These are phyloP conservation scores for Tupaia tana DNA, from an alignment of 2,113 vertebrate species.

Conservation along the genomic window DNA sequence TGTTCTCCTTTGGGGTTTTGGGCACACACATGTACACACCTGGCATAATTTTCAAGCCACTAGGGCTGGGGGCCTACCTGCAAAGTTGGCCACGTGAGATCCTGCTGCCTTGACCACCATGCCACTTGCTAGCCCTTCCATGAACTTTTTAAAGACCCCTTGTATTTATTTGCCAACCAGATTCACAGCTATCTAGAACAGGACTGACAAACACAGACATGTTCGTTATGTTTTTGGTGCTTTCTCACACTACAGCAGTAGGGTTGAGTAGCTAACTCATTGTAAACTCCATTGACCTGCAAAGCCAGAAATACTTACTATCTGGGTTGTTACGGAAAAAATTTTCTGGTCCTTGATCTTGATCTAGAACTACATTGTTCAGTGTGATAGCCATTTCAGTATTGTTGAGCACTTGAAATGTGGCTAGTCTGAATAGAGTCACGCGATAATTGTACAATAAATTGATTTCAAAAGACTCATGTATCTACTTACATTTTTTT, in stretches of 20 bases:
- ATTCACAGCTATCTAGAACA: background rate
- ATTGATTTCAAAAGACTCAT: conserved; percentile 7
- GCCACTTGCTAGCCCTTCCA: no score
- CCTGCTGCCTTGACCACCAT: no score
- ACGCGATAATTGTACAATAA: background rate
- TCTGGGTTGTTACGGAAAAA: background rate
- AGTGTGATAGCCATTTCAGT: background rate
- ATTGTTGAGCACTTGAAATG: background rate
- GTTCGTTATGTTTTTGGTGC: background rate
- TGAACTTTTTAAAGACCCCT: no score
- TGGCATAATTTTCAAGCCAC: no score
- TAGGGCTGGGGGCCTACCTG: no score
- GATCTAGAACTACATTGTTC: background rate
- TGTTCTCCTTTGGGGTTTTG: no score
- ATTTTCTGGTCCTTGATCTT: background rate
- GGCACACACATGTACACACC: no score
- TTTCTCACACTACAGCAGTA: background rate
- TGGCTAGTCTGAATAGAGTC: background rate
- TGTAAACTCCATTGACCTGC: background rate
- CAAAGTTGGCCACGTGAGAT: no score
- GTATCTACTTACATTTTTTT: background rate
- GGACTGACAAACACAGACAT: background rate
- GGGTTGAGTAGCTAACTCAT: background rate
- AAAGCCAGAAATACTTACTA: background rate
- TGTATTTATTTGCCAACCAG: background rate